phyloP scores from a whole-genome alignment of 1,140 invertebrate genomes.

The Lethrus apterus region DNA sequence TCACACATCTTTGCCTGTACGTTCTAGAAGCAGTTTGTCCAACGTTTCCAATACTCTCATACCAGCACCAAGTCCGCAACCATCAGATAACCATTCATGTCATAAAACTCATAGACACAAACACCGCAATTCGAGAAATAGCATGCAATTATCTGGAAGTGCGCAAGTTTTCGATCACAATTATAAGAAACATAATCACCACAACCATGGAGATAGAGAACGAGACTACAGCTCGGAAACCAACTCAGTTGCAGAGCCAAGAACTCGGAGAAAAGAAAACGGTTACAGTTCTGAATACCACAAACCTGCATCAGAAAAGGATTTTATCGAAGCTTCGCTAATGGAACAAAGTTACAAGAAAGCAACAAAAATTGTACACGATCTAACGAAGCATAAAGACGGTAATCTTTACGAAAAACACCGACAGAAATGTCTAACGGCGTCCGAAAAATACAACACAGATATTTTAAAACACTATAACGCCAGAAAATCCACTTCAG shows the following conservation, averaged over 20 bases:
- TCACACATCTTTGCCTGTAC: slow-evolving; percentile 40
- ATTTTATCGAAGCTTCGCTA: slow-evolving; percentile 20
- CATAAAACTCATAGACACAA: slow-evolving; percentile 40
- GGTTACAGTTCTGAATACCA: slow-evolving; percentile 21
- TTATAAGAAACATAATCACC: slow-evolving; percentile 35
- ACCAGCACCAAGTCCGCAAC: slow-evolving; percentile 31
- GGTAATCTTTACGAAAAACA: slow-evolving; percentile 35
- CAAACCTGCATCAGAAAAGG: slow-evolving; percentile 26
- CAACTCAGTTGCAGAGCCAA: slow-evolving; percentile 44
- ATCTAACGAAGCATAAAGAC: slow-evolving; percentile 35
- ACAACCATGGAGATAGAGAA: slow-evolving; percentile 36
- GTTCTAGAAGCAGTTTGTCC: slow-evolving; percentile 49
- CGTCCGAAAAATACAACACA: slow-evolving; percentile 37
- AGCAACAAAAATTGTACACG: slow-evolving; percentile 39
- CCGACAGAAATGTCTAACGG: slow-evolving; percentile 35
- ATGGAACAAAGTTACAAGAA: slow-evolving; percentile 40
- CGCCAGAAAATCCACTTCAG: slow-evolving; percentile 37
- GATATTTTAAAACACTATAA: slow-evolving; percentile 39
- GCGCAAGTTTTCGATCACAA: slow-evolving; percentile 36
- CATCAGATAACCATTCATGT: slow-evolving; percentile 27
- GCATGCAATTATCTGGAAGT: slow-evolving; percentile 40
- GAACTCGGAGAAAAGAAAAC: slow-evolving; percentile 26
- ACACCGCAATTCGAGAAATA: slow-evolving; percentile 35
- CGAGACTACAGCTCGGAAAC: slow-evolving; percentile 50
- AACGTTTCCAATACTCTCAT: slow-evolving; percentile 45